phyloP scores from a whole-genome alignment of 2,888 invertebrate species.

The Caenorhabditis becei region DNA sequence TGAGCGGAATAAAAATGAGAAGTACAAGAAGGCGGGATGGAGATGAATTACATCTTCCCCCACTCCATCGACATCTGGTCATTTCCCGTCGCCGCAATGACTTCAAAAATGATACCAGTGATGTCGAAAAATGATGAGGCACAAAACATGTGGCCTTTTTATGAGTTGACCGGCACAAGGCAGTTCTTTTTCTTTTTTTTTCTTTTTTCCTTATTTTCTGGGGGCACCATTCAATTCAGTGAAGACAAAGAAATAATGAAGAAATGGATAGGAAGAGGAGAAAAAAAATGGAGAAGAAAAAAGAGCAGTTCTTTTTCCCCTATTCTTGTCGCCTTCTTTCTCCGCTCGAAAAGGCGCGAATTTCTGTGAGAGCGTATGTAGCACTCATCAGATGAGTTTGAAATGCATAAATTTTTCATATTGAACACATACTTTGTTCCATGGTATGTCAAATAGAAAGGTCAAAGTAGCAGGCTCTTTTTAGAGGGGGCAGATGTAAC shows the following conservation, averaged over 20 bases:
- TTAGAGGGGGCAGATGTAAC: background rate
- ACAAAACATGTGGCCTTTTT: conserved; percentile 42
- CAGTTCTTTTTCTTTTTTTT: background rate
- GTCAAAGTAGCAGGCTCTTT: conserved; percentile 13
- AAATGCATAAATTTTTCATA: conserved; percentile 57
- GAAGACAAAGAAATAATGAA: conserved; percentile 6
- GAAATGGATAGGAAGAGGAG: conserved; percentile 10
- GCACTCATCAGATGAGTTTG: conserved; percentile 58
- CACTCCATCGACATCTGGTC: conserved; percentile 49
- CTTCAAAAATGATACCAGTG: conserved; percentile 26
- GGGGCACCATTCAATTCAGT: background rate
- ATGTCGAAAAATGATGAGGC: conserved; percentile 37
- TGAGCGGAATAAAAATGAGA: conserved; percentile 59
- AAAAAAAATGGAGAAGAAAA: conserved; percentile 12
- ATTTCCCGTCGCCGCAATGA: conserved; percentile 19
- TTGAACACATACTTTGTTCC: conserved; percentile 35
- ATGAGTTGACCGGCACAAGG: conserved; percentile 30
- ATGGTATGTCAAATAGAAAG: conserved; percentile 20
- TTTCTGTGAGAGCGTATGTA: conserved; percentile 29
- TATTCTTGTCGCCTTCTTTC: conserved; percentile 28
- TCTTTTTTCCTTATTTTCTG: background rate
- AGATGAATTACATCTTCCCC: conserved; percentile 44
- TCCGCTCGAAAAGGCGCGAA: conserved; percentile 44
- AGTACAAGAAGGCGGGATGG: conserved; percentile 48
- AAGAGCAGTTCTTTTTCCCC: conserved; percentile 22